Base-by-base conservation (phyloP, 1,140 invertebrate species). In the Bombyx mandarina region DNA sequence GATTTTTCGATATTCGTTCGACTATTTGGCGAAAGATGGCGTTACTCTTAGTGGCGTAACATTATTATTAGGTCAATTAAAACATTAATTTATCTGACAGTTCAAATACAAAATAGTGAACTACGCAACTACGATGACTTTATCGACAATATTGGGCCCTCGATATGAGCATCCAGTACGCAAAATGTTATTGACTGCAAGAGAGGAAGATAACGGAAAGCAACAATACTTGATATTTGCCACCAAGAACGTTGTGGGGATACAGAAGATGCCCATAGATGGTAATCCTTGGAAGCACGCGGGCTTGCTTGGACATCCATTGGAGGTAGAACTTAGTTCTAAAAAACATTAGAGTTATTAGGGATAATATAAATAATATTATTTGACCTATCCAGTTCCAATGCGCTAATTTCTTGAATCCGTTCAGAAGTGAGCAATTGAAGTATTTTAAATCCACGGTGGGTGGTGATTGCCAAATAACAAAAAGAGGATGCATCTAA, bases 261-360 rank as follows among this genome's bases (percentile, higher is more conserved):
- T 94, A 42, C 90, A 92, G 70, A 90, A 91, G 58, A 73, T 93
- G 64, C 92, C 93, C 5, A 71, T 92, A 0, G 91, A 93, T 79
- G 94, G 93, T 5, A 94, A 94, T 79, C 93, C 93, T 22, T 93
- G 91, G 77, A 93, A 91, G 69, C 89, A 90, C 62, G 88, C 91
- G 55, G 92, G 90, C 4, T 79, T 92, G 22, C 85, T 92, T 26
- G 92, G 90, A 42, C 93, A 94, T 84, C 92, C 93, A 3, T 69
- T 76, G 48, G 77, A 89, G 73, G 91, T 90, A 71, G 55, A 47
- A 57, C 7, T 45, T 10, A 10, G 5, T 22, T 26, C 35, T 35
- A 35, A 35, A 35, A 35, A 35, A 35, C 4, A 5, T 35, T 3
- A 35, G 2, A 5, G 26, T 5, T 35, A 35, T 35, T 35, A 5